phyloP scores from a whole-genome alignment of 2,888 invertebrate species.

The Onthophagus sagittarius region DNA sequence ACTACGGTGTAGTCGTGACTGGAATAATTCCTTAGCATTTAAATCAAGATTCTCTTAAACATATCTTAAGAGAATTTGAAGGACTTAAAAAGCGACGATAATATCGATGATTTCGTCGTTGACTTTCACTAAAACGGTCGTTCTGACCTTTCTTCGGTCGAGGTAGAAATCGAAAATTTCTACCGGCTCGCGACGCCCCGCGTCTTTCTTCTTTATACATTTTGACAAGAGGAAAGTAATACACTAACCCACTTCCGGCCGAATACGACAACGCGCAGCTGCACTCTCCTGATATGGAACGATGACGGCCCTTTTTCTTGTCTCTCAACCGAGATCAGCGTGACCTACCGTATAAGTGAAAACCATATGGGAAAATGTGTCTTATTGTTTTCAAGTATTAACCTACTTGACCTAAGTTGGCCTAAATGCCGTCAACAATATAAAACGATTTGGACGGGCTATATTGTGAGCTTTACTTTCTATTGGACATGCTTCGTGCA shows the following conservation, averaged over 20 bases:
- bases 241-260: slow-evolving; percentile 6
- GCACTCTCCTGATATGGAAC: neutral
- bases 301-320: neutral
- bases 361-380: neutral
- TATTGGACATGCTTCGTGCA: neutral
- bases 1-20: neutral
- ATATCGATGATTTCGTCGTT: neutral
- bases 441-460: neutral
- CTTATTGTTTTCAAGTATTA: neutral
- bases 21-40: neutral
- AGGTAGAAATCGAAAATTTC: neutral
- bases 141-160: neutral
- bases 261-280: slow-evolving; percentile 1
- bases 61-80: too few species aligned
- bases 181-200: neutral
- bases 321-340: neutral
- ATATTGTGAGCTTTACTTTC: neutral
- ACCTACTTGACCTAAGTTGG: neutral
- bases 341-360: neutral
- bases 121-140: neutral
- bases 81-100: too few species aligned
- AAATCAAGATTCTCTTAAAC: neutral
- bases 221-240: slow-evolving; percentile 8
- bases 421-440: neutral
- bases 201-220: neutral